phyloP scores from a whole-genome alignment of 2,797 vertebrate genomes.

The Erethizon dorsatum region DNA sequence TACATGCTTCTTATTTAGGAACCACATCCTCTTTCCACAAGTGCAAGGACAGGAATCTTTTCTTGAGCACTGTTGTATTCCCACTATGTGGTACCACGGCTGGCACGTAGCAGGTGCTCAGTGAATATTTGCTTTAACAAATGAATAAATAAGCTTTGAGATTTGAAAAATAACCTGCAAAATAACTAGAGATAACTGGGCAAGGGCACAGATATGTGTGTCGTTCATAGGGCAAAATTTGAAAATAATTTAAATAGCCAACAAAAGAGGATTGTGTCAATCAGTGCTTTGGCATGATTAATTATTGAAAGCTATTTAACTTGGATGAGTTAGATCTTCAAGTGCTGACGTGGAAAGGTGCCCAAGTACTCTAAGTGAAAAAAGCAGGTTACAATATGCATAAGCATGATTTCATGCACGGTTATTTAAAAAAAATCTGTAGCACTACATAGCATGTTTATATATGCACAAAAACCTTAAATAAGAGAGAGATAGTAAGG shows the following conservation, averaged over 20 bases:
- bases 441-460: not conserved
- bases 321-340: slow-evolving; percentile 41
- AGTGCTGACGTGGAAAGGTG: slow-evolving; percentile 23
- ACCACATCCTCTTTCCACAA: not conserved
- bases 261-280: slow-evolving; percentile 30
- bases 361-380: slow-evolving; percentile 47
- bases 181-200: slow-evolving; percentile 29
- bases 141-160: slow-evolving; percentile 46
- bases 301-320: slow-evolving; percentile 65
- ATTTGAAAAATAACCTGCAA: slow-evolving; percentile 38
- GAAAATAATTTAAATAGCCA: slow-evolving; percentile 66
- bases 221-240: not conserved
- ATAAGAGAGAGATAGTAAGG: not conserved
- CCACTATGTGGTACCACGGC: not conserved
- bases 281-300: slow-evolving; percentile 54
- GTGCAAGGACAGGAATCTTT: not conserved
- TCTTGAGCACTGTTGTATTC: not conserved
- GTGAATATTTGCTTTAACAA: slow-evolving; percentile 38
- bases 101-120: not conserved
- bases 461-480: not conserved
- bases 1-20: not conserved
- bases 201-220: not conserved
- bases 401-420: slow-evolving; percentile 25
- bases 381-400: slow-evolving; percentile 43
- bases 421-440: not conserved